These are phyloP conservation scores for Oedothorax gibbosus DNA, from an alignment of 1,140 invertebrate genomes.

Conservation along the genomic window DNA sequence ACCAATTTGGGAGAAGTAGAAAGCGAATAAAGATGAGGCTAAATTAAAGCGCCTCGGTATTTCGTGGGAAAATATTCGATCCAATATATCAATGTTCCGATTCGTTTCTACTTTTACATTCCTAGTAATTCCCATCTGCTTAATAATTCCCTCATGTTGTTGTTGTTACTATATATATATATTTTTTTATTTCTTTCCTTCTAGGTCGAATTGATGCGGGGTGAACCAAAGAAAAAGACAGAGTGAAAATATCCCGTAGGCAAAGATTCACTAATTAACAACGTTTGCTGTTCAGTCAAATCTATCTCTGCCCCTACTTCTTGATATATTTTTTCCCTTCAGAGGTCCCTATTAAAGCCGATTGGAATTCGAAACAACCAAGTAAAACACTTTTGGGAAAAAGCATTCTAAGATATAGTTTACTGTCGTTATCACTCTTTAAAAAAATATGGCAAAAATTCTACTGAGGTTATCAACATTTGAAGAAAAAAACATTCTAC, in stretches of 20 bases:
- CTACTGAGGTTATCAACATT: no score
- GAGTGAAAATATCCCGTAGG: conserved; percentile 49
- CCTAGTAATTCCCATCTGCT: conserved; percentile 58
- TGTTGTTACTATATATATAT: conserved; percentile 47
- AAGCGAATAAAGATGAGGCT: conserved; percentile 56
- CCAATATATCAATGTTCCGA: conserved; percentile 58
- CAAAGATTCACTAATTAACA: conserved; percentile 48
- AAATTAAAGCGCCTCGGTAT: conserved; percentile 26
- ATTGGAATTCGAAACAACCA: no score
- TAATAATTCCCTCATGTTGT: conserved; percentile 59
- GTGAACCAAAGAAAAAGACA: neutral
- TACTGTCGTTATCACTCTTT: no score
- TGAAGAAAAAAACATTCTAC: no score
- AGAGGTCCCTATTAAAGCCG: neutral
- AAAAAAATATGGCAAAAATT: no score
- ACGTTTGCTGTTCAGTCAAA: conserved; percentile 41
- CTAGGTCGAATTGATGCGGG: conserved; percentile 48
- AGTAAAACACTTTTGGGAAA: no score
- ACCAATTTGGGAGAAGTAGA: conserved; percentile 55
- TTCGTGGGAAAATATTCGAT: conserved; percentile 55
- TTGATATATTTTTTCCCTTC: conserved; percentile 5
- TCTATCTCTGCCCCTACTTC: conserved; percentile 8
- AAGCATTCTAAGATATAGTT: no score
- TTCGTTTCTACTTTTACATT: conserved; percentile 61
- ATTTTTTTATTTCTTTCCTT: conserved; percentile 35